Conservation (phyloP, 2,888 invertebrate species). For the Thecophora atra region DNA sequence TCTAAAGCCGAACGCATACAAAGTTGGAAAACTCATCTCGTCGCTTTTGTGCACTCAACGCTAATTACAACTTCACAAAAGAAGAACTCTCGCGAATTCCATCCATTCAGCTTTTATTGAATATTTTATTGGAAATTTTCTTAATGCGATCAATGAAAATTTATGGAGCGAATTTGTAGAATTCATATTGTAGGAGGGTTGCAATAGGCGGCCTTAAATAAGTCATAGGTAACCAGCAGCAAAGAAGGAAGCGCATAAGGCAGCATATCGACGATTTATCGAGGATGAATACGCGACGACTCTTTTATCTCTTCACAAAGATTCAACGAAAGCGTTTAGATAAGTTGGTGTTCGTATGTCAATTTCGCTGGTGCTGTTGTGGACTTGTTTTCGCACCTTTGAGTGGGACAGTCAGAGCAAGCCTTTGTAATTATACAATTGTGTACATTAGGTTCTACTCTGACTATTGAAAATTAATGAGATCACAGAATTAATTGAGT, state of each 20-base stretch:
- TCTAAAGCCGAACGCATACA: not conserved
- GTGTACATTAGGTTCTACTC: no score
- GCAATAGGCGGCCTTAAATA: not conserved
- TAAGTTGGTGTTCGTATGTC: no score
- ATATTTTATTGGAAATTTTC: conserved; percentile 5
- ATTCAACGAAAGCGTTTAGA: no score
- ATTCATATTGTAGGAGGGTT: not conserved
- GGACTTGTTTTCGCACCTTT: no score
- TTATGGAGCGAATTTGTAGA: conserved; percentile 18
- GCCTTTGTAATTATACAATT: no score
- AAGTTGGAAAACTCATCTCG: not conserved
- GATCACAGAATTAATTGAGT: no score
- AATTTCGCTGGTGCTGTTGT: no score
- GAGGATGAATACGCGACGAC: no score
- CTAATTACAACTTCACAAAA: conserved; percentile 26
- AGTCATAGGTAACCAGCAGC: not conserved
- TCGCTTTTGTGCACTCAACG: not conserved
- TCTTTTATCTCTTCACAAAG: no score
- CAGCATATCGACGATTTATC: no score
- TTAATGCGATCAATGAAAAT: conserved; percentile 3
- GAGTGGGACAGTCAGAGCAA: no score
- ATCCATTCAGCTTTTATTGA: not conserved
- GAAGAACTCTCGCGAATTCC: not conserved
- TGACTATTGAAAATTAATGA: no score
- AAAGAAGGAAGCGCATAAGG: not conserved